phyloP scores from a whole-genome alignment of 2,797 vertebrate genomes.

The Salmo trutta region DNA sequence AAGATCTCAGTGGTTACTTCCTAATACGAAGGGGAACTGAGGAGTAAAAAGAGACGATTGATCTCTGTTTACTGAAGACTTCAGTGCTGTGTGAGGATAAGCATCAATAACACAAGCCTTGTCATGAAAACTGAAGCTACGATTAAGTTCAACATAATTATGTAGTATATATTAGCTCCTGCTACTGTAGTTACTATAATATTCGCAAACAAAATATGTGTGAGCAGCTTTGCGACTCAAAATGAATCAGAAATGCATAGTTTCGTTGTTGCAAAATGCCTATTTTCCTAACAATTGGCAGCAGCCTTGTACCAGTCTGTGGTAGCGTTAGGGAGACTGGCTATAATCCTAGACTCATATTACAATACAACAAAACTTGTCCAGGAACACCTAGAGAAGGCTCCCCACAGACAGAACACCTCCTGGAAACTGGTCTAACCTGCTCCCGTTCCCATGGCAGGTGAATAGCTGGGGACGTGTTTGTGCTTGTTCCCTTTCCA shows the following conservation, averaged over 20 bases:
- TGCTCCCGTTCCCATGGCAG: slow-evolving; percentile 53
- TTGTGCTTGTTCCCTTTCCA: slow-evolving; percentile 24
- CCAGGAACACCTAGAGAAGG: not conserved
- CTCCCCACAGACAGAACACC: not conserved
- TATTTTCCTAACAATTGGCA: not conserved
- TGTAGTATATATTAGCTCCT: not conserved
- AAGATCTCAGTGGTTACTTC: no score
- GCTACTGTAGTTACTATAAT: not conserved
- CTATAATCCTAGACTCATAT: not conserved
- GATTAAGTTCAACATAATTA: not conserved
- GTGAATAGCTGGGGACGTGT: slow-evolving; percentile 30
- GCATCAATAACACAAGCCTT: not conserved
- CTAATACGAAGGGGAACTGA: no score
- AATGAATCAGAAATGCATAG: not conserved
- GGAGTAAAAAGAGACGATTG: not conserved
- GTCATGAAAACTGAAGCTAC: not conserved
- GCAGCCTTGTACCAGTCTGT: not conserved
- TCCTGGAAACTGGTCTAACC: slow-evolving; percentile 52
- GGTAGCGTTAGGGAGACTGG: not conserved
- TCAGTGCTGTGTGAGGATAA: not conserved
- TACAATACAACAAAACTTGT: not conserved
- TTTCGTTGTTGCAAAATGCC: not conserved
- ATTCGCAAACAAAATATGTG: not conserved
- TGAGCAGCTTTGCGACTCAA: not conserved
- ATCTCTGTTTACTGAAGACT: not conserved